Evolutionary conservation across 2,888 invertebrate genomes (phyloP).

Genomic region (Aleiodes alternator): DNA sequence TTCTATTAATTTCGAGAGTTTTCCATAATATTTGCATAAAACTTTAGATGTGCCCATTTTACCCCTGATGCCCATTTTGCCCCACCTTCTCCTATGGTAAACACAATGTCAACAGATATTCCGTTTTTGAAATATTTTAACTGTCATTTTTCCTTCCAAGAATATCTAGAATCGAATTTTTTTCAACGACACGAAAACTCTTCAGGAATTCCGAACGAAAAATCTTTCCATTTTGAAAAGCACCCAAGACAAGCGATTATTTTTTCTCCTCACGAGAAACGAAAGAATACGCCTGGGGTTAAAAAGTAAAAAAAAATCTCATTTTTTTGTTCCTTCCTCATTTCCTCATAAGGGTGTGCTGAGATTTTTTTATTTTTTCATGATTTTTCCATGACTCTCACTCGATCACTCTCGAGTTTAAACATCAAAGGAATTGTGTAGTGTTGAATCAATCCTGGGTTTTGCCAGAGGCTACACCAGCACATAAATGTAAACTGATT

Average conservation of each 20-base stretch:
- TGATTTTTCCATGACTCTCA: conserved; percentile 10
- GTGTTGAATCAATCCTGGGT: conserved; percentile 22
- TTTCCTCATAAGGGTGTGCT: background rate
- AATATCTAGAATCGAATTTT: too few relatives aligned
- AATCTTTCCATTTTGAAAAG: conserved; percentile 33
- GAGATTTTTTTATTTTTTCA: background rate
- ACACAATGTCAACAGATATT: too few relatives aligned
- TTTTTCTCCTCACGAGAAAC: conserved; percentile 24
- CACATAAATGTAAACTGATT: conserved; percentile 5
- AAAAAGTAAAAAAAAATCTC: conserved; percentile 9
- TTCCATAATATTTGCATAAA: too few relatives aligned
- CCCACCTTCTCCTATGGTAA: too few relatives aligned
- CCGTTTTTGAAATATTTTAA: too few relatives aligned
- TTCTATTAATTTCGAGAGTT: too few relatives aligned
- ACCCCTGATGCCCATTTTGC: too few relatives aligned
- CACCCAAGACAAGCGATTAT: conserved; percentile 35
- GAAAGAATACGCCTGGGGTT: too few relatives aligned
- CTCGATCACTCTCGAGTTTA: conserved; percentile 14
- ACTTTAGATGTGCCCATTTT: too few relatives aligned
- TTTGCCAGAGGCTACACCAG: background rate
- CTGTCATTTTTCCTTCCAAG: too few relatives aligned
- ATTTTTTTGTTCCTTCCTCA: background rate
- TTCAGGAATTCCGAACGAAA: conserved; percentile 35
- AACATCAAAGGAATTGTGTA: conserved; percentile 25
- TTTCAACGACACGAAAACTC: too few relatives aligned